Evolutionary conservation across 2,888 invertebrate species (phyloP).

Genomic region (Nemotelus pantherinus): DNA sequence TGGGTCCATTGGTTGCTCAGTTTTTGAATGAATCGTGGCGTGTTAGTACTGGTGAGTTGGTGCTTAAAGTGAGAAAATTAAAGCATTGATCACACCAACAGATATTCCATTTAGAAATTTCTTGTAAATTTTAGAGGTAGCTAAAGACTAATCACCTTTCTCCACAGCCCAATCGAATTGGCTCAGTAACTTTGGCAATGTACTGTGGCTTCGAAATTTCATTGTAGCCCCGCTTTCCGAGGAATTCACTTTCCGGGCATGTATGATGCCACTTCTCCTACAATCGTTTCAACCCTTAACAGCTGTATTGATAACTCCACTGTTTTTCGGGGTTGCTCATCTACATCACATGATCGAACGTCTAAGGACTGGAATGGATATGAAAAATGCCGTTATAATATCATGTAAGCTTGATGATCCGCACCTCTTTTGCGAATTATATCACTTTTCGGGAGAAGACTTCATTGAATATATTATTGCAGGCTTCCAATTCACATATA

Average conservation of each 20-base stretch:
- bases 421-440: no score
- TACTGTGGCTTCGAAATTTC: slow-evolving; percentile 89
- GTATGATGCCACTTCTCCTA: slow-evolving; percentile 90
- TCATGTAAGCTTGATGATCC: slow-evolving; percentile 69
- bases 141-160: no score
- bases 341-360: slow-evolving; percentile 90
- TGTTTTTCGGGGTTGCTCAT: slow-evolving; percentile 94
- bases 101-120: not conserved
- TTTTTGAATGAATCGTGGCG: slow-evolving; percentile 74
- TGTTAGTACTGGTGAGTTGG: slow-evolving; percentile 71
- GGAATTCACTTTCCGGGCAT: slow-evolving; percentile 94
- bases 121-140: not conserved
- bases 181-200: slow-evolving; percentile 75
- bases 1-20: slow-evolving; percentile 84
- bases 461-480: slow-evolving; percentile 51
- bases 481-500: slow-evolving; percentile 91
- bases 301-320: slow-evolving; percentile 84
- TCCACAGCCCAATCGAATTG: slow-evolving; percentile 61
- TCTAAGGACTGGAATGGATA: slow-evolving; percentile 74
- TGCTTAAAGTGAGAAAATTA: slow-evolving; percentile 25
- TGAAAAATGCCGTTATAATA: slow-evolving; percentile 75
- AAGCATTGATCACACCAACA: not conserved
- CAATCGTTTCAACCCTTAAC: slow-evolving; percentile 80
- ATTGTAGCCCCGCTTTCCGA: slow-evolving; percentile 93
- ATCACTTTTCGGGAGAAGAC: no score